Percentiles rank a stretch among this genome's conserved stretches.
These are phyloP conservation scores for Argopecten irradians DNA, from an alignment of 1,140 invertebrate species.

Conservation along the genomic window DNA sequence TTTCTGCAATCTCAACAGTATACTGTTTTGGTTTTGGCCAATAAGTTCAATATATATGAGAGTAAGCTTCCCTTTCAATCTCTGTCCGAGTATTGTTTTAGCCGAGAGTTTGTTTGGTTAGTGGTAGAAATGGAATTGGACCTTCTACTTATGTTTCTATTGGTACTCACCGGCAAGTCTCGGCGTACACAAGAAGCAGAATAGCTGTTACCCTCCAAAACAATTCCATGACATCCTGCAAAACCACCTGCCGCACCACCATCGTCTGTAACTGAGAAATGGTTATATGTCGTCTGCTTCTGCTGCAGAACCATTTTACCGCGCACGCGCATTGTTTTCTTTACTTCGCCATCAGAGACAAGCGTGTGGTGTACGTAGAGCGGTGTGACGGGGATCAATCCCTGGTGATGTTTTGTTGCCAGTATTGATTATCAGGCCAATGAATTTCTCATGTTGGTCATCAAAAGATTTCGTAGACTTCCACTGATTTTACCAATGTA, in stretches of 20 bases:
- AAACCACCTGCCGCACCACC: slow-evolving; percentile 1
- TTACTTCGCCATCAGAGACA: slow-evolving; percentile 5
- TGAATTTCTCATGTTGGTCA: slow-evolving; percentile 17
- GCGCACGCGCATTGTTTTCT: slow-evolving; percentile 20
- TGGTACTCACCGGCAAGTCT: background rate
- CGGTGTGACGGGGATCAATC: slow-evolving; percentile 6
- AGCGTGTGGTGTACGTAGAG: background rate
- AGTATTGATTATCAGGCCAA: slow-evolving; percentile 6
- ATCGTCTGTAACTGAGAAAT: slow-evolving; percentile 17
- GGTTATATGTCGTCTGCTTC: slow-evolving; percentile 7
- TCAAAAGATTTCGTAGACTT: background rate
- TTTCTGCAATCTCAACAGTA: background rate
- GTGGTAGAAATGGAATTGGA: background rate
- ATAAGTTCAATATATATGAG: background rate
- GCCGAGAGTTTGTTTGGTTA: background rate
- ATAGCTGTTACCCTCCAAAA: background rate
- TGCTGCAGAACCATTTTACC: slow-evolving; percentile 16
- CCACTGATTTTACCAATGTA: slow-evolving; percentile 1
- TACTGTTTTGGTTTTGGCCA: background rate
- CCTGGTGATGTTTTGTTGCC: background rate
- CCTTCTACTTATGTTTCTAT: background rate
- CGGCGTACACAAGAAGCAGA: background rate
- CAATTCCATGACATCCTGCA: slow-evolving; percentile 15
- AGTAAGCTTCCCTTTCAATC: slow-evolving; percentile 6
- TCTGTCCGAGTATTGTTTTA: background rate